phyloP scores from a whole-genome alignment of 2,888 invertebrate genomes.

The Chromoteleia sp. region DNA sequence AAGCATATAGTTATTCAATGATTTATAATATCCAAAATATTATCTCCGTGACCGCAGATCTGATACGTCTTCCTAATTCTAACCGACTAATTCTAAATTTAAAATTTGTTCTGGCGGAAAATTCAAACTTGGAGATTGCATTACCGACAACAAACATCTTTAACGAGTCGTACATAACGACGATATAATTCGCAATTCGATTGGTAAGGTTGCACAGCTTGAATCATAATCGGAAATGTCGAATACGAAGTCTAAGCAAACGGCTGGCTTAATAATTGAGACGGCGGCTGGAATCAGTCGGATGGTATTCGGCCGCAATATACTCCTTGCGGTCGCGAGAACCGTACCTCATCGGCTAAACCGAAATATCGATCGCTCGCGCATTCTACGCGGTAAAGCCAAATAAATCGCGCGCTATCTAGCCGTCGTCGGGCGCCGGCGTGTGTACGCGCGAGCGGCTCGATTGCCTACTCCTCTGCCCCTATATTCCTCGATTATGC shows the following conservation, averaged over 20 bases:
- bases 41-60: too few species aligned
- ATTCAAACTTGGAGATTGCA: background rate
- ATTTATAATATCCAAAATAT: too few species aligned
- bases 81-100: too few species aligned
- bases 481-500: constrained; percentile 67
- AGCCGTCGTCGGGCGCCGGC: constrained; percentile 57
- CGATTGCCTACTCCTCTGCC: constrained; percentile 2
- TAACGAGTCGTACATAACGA: background rate
- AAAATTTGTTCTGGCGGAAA: too few species aligned
- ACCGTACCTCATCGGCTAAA: constrained; percentile 63
- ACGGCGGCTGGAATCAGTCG: constrained; percentile 50
- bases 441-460: constrained; percentile 57
- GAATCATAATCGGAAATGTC: background rate
- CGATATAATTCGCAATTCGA: constrained; percentile 15
- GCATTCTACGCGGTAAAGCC: constrained; percentile 68
- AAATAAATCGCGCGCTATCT: constrained; percentile 72
- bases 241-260: constrained; percentile 48
- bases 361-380: constrained; percentile 72
- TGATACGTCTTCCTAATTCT: too few species aligned
- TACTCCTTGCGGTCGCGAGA: constrained; percentile 60
- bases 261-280: constrained; percentile 60
- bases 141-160: background rate
- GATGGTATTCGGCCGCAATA: constrained; percentile 62
- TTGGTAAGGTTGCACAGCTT: background rate
- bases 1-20: too few species aligned